Evolutionary conservation across 2,797 vertebrate species (phyloP).

Genomic region (Podarcis siculus): DNA sequence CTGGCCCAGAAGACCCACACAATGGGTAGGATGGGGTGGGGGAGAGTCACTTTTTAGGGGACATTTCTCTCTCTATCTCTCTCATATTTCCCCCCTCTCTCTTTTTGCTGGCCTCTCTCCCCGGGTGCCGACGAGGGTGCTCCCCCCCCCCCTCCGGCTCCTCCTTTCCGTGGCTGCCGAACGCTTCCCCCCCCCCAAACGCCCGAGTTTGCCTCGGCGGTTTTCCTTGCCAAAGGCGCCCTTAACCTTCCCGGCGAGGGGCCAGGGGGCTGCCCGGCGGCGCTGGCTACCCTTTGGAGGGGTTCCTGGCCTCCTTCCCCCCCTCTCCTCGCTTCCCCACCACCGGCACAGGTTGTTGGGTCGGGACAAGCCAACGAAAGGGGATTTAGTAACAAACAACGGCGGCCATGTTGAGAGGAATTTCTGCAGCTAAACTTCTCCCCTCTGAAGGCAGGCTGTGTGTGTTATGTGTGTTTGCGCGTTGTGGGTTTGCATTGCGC

Average conservation of each 20-base stretch:
- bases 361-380: constrained; percentile 88
- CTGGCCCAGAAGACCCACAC: constrained; percentile 81
- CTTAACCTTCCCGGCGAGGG: constrained; percentile 31
- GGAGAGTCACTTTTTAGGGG: constrained; percentile 78
- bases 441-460: neutral
- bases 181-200: constrained; percentile 49
- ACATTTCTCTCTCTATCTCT: neutral
- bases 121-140: constrained; percentile 23
- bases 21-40: constrained; percentile 79
- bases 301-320: constrained; percentile 55
- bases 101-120: constrained; percentile 7
- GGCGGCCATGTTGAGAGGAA: constrained; percentile 99
- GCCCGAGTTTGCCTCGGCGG: constrained; percentile 51
- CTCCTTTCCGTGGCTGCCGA: constrained; percentile 51
- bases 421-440: constrained; percentile 75
- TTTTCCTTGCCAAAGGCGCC: constrained; percentile 50
- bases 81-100: too few species aligned
- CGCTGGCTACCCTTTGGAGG: constrained; percentile 23
- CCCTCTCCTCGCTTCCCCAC: neutral
- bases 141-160: constrained; percentile 2
- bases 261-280: constrained; percentile 17
- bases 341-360: constrained; percentile 81
- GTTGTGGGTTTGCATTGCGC: neutral
- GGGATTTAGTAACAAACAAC: constrained; percentile 99
- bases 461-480: neutral